Conservation (phyloP, 2,113 vertebrate species). For the Pachypanchax playfairii region DNA sequence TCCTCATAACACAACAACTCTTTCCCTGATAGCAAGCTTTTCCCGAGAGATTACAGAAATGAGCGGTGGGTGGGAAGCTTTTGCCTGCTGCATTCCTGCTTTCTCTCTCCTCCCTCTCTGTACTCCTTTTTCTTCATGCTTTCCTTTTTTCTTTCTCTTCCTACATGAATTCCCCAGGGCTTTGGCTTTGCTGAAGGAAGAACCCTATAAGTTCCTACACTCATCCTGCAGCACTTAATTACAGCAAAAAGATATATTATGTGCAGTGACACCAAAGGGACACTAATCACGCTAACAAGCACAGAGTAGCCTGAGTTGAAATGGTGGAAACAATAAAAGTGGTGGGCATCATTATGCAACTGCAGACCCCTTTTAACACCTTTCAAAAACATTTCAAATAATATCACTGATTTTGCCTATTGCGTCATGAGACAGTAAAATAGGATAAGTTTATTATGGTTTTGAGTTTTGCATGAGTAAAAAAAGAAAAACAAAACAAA, state of each 20-base stretch:
- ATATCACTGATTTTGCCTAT: no score
- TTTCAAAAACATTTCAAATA: slow-evolving; percentile 27
- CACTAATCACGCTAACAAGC: slow-evolving; percentile 65
- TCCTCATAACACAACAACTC: slow-evolving; percentile 53
- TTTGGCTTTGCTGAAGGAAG: slow-evolving; percentile 44
- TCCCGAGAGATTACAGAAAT: slow-evolving; percentile 60
- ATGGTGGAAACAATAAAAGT: slow-evolving; percentile 27
- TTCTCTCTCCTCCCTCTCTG: slow-evolving; percentile 18
- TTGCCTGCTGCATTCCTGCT: slow-evolving; percentile 48
- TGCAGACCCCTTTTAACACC: slow-evolving; percentile 38
- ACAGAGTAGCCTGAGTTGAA: slow-evolving; percentile 19
- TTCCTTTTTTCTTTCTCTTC: slow-evolving; percentile 34
- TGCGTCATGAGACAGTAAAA: no score
- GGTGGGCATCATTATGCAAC: slow-evolving; percentile 36
- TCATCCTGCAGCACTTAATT: slow-evolving; percentile 70
- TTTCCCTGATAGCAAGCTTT: slow-evolving; percentile 46
- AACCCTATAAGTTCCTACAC: slow-evolving; percentile 51
- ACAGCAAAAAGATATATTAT: slow-evolving; percentile 62
- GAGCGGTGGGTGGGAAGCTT: slow-evolving; percentile 67
- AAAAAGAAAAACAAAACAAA: background rate
- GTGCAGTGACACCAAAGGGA: slow-evolving; percentile 53
- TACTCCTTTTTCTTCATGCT: slow-evolving; percentile 28
- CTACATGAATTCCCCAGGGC: slow-evolving; percentile 50
- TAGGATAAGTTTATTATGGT: no score
- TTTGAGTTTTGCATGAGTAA: no score